Evolutionary conservation across 2,113 vertebrate genomes (phyloP).

Genomic region (Hydrochoerus hydrochaeris): DNA sequence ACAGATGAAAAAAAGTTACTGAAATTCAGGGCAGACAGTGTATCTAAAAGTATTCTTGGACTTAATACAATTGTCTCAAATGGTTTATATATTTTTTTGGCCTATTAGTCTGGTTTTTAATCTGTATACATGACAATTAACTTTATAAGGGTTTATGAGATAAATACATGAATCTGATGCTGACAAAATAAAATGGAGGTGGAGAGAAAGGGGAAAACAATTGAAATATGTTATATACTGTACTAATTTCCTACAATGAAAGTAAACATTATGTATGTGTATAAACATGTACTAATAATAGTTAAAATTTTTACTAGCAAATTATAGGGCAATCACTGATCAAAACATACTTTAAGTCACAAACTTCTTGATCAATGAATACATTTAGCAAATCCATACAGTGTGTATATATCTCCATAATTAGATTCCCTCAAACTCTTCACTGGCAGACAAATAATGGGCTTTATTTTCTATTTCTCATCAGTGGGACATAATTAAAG

Average conservation of each 20-base stretch:
- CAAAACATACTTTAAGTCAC: background rate
- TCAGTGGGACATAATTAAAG: constrained; percentile 37
- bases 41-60: background rate
- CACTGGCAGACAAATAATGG: constrained; percentile 45
- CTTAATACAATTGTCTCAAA: background rate
- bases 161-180: background rate
- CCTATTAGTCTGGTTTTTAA: background rate
- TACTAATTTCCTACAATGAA: background rate
- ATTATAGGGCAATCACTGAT: background rate
- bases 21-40: background rate
- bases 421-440: background rate
- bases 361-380: constrained; percentile 42
- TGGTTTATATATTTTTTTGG: background rate
- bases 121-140: background rate
- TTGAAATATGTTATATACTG: background rate
- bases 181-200: background rate
- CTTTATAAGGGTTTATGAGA: background rate
- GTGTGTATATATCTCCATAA: background rate
- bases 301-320: background rate
- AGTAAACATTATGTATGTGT: background rate
- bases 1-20: background rate
- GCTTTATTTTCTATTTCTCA: background rate
- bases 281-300: background rate
- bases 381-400: background rate
- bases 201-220: background rate